These are phyloP conservation scores for Glaucomys volans DNA, from an alignment of 2,113 vertebrate species.

Conservation along the genomic window DNA sequence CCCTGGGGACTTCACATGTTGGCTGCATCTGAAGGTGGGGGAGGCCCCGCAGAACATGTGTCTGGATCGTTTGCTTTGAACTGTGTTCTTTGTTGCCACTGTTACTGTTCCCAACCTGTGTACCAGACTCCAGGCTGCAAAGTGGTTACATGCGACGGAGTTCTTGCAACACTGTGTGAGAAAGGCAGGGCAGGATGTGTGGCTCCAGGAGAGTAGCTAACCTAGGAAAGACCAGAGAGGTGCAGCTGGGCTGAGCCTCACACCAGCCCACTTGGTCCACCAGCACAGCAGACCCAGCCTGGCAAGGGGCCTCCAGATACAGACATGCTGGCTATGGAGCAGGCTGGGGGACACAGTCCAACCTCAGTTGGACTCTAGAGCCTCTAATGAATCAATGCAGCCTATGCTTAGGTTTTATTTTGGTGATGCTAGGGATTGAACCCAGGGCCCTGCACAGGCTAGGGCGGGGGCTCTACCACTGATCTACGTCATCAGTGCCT, in stretches of 20 bases:
- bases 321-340: not conserved
- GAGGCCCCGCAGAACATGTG: too few species aligned
- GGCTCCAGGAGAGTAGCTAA: too few species aligned
- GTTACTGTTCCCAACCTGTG: rapidly evolving
- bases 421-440: too few species aligned
- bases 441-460: too few species aligned
- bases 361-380: rapidly evolving
- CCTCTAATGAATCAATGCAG: not conserved
- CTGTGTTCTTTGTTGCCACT: not conserved
- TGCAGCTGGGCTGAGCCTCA: rapidly evolving
- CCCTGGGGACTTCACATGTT: rapidly evolving
- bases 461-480: too few species aligned
- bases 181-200: rapidly evolving
- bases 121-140: rapidly evolving
- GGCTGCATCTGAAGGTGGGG: not conserved
- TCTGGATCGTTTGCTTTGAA: not conserved
- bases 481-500: too few species aligned
- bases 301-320: rapidly evolving
- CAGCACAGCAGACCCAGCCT: too few species aligned
- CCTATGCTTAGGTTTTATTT: too few species aligned
- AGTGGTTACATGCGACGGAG: rapidly evolving
- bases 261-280: rapidly evolving
- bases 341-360: not conserved
- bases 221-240: not conserved
- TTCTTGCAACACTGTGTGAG: not conserved